These are phyloP conservation scores for Schizopygopsis malacanthus DNA, from an alignment of 2,797 vertebrate genomes.

Conservation along the genomic window DNA sequence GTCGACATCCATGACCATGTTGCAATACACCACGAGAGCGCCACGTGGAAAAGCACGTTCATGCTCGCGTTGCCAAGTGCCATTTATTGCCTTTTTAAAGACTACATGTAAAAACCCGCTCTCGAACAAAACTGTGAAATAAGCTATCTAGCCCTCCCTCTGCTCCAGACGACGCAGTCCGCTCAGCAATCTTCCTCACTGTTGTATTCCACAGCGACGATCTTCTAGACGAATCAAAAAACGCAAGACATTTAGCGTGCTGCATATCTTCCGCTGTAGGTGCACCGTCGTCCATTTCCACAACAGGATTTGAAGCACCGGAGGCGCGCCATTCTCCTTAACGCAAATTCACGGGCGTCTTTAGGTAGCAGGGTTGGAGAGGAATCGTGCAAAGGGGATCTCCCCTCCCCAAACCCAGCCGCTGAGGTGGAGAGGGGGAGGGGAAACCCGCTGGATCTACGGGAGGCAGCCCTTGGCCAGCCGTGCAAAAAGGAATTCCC, in stretches of 20 bases:
- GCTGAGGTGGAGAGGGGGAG: slow-evolving; percentile 67
- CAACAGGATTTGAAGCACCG: slow-evolving; percentile 28
- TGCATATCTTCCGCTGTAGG: slow-evolving; percentile 40
- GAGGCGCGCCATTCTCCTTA: slow-evolving; percentile 56
- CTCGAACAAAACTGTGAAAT: slow-evolving; percentile 48
- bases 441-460: slow-evolving; percentile 76
- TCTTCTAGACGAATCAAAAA: slow-evolving; percentile 42
- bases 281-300: slow-evolving; percentile 34
- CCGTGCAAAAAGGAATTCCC: slow-evolving; percentile 76
- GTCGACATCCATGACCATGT: slow-evolving; percentile 17
- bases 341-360: slow-evolving; percentile 65
- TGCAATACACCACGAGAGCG: slow-evolving; percentile 10
- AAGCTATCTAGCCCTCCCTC: slow-evolving; percentile 63
- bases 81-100: slow-evolving; percentile 32
- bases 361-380: slow-evolving; percentile 77
- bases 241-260: slow-evolving; percentile 20
- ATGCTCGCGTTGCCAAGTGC: neutral
- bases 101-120: neutral
- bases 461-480: slow-evolving; percentile 78
- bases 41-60: slow-evolving; percentile 1
- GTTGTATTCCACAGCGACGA: slow-evolving; percentile 53
- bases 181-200: slow-evolving; percentile 58
- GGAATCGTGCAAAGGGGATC: slow-evolving; percentile 72
- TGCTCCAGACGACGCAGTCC: slow-evolving; percentile 56
- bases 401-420: slow-evolving; percentile 60